Base-by-base conservation (phyloP, 2,888 invertebrate species). In the Emmelina monodactyla region DNA sequence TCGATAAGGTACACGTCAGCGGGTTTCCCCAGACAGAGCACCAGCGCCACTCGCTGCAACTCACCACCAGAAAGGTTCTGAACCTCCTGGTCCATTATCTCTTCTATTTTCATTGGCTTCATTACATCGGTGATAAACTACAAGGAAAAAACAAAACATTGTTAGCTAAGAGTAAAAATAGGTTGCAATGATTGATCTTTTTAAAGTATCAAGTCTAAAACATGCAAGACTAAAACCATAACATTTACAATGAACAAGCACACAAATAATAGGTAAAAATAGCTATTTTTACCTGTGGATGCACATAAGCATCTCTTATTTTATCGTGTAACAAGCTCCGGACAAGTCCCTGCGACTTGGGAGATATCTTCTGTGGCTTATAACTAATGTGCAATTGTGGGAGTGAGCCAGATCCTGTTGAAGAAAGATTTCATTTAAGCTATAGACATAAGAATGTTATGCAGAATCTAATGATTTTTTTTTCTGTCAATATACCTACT, bases 331-430 rank as follows among this genome's bases (percentile, higher is more conserved):
- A 80, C 56, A 99, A 79, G 58, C 92, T 91, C 31, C 96, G 85
- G 3, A 99, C 99, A 40, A 92, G 85, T 29, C 96, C 95, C 60
- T 93, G 91, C 37, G 93, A 94, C 75, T 96, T 98, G 2, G 99
- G 99, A 47, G 97, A 97, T 67, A 99, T 99, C 76, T 98, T 99
- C 82, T 99, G 99, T 30, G 99, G 99, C 73, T 99, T 99, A 84
- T 99, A 99, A 70, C 97, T 98, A 62, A 99, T 97, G 70, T 97
- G 94, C 45, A 99, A 78, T 53, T 91, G 88, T 0, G 98, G 98
- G 41, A 94, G 82, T 45, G 87, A 86, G 28, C 84, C 90, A 67
- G 71, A 70, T 53, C 78, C 80, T 79, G 53, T 1, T 16, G 13
- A 42, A 25, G 39, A 32, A 45, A 44, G 14, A n/a, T n/a, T n/a